Conservation (phyloP, 1,140 invertebrate genomes). For the Rhopalosiphum maidis region DNA sequence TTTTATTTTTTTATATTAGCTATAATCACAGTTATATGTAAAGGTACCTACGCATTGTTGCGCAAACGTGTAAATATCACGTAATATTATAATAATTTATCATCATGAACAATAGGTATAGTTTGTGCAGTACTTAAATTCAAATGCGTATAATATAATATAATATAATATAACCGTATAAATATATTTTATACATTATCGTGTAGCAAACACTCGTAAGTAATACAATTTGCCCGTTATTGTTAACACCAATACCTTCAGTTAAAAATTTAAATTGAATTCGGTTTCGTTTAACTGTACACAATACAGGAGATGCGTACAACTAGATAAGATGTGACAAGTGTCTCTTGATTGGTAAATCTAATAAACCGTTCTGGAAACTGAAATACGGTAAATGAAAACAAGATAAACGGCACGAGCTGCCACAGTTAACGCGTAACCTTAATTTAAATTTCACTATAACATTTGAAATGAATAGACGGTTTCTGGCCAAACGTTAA, state of each 20-base stretch:
- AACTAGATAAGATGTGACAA: not conserved
- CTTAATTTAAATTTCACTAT: constrained; percentile 16
- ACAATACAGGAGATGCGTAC: not conserved
- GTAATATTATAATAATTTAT: not conserved
- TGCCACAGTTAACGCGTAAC: not conserved
- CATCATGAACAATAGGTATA: not conserved
- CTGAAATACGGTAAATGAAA: not conserved
- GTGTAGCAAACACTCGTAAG: not conserved
- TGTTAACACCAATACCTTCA: constrained; percentile 11
- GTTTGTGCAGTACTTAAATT: not conserved
- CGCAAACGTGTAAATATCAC: not conserved
- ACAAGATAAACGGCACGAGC: not conserved
- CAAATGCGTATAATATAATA: not conserved
- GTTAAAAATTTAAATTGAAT: constrained; percentile 15
- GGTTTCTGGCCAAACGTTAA: not conserved
- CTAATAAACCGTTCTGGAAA: not conserved
- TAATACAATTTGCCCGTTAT: not conserved
- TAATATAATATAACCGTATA: not conserved
- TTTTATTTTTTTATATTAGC: not conserved
- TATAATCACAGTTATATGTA: not conserved
- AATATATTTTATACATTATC: not conserved
- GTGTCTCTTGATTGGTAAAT: not conserved
- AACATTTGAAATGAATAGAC: not conserved
- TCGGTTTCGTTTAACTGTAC: not conserved
- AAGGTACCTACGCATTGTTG: not conserved